These are phyloP conservation scores for Aegotheles bennettii DNA, from an alignment of 2,113 vertebrate species.

Conservation along the genomic window DNA sequence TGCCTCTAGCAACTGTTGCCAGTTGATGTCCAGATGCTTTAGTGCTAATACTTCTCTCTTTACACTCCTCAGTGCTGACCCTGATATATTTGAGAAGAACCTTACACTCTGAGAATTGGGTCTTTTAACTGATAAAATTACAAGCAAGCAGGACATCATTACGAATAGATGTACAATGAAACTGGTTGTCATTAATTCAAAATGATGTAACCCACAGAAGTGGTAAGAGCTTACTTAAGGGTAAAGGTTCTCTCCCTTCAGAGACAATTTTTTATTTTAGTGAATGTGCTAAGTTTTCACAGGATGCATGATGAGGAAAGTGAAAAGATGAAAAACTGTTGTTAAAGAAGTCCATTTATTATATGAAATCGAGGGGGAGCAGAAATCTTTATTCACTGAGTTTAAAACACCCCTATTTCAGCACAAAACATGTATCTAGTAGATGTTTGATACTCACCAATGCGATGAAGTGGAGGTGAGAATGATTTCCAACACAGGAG, in stretches of 20 bases:
- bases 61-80: background rate
- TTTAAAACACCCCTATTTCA: background rate
- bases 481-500: background rate
- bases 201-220: background rate
- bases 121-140: background rate
- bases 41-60: background rate
- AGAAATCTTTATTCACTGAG: background rate
- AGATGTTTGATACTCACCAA: background rate
- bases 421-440: accelerated
- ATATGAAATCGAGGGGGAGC: background rate
- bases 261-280: background rate
- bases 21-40: background rate
- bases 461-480: background rate
- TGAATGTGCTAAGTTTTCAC: background rate
- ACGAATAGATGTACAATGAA: background rate
- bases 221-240: background rate
- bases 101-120: background rate
- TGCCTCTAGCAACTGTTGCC: background rate
- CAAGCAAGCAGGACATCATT: background rate
- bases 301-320: background rate
- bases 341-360: background rate
- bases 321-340: background rate
- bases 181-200: background rate
- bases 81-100: background rate
- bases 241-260: background rate